A percentile compares a stretch with the other conserved stretches of the same genome.
These are phyloP conservation scores for Ips nitidus DNA, from an alignment of 1,140 invertebrate genomes.

Conservation along the genomic window DNA sequence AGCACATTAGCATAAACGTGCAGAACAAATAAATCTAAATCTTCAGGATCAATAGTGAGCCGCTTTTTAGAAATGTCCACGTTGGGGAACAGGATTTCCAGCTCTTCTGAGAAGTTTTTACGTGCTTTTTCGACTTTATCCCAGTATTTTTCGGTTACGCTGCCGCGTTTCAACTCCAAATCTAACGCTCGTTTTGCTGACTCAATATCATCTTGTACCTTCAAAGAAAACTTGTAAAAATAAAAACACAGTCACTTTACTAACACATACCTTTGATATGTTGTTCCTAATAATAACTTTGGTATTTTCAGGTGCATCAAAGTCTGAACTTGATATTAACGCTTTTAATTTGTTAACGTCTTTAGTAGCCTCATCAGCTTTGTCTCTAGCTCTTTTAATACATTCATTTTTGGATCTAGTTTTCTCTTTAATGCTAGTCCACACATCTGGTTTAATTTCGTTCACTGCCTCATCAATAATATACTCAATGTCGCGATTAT, in stretches of 20 bases:
- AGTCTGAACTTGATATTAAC: constrained; percentile 44
- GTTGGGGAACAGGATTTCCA: constrained; percentile 71
- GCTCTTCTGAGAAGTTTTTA: constrained; percentile 69
- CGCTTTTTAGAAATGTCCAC: constrained; percentile 67
- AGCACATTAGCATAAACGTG: constrained; percentile 67
- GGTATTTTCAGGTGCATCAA: constrained; percentile 51
- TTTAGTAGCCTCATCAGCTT: constrained; percentile 51
- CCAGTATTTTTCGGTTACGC: constrained; percentile 71
- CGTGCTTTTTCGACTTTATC: constrained; percentile 68
- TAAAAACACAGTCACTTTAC: background rate
- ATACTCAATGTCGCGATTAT: constrained; percentile 62
- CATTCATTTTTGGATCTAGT: constrained; percentile 57
- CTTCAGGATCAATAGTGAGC: constrained; percentile 62
- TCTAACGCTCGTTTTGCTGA: constrained; percentile 61
- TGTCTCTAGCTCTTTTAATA: constrained; percentile 57
- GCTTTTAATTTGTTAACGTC: constrained; percentile 43
- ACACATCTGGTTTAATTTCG: constrained; percentile 56
- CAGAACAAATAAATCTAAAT: constrained; percentile 70
- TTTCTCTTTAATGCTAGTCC: constrained; percentile 63
- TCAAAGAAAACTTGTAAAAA: constrained; percentile 33
- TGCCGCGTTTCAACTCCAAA: constrained; percentile 57
- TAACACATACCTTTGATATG: constrained; percentile 58
- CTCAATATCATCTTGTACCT: constrained; percentile 63
- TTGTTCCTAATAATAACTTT: constrained; percentile 55
- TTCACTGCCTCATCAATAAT: constrained; percentile 62